Conservation (phyloP, 2,113 vertebrate species). For the Acrocephalus arundinaceus region DNA sequence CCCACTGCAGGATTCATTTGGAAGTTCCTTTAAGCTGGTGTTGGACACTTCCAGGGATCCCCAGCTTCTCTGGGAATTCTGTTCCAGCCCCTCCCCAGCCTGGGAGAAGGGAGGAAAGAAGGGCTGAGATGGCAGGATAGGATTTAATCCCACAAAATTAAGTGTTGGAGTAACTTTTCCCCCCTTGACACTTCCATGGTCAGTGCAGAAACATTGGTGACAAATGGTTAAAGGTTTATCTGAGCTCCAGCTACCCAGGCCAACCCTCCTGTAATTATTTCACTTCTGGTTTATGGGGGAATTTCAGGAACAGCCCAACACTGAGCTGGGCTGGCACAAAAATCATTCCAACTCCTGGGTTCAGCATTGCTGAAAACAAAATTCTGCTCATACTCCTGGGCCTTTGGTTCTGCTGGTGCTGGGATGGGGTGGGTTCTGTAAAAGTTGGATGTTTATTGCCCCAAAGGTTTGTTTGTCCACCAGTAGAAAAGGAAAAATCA, state of each 20-base stretch:
- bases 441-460: neutral
- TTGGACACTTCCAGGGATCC: neutral
- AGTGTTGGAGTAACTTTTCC: neutral
- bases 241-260: neutral
- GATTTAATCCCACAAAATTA: neutral
- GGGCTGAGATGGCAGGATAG: neutral
- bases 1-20: neutral
- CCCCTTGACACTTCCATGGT: neutral
- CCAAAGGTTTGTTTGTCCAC: neutral
- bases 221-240: neutral
- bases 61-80: neutral
- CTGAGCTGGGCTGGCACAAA: neutral
- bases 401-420: neutral
- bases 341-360: neutral
- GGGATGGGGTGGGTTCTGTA: neutral
- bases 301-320: neutral
- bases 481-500: slow-evolving; percentile 6
- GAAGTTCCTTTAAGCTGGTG: neutral
- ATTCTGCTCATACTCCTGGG: neutral
- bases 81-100: neutral
- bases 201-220: neutral
- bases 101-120: neutral
- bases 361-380: neutral
- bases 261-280: neutral
- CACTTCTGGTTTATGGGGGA: neutral